Percentiles rank a stretch among this genome's conserved stretches.
Conservation (phyloP, 2,113 vertebrate species). For the Leptodactylus fuscus region DNA sequence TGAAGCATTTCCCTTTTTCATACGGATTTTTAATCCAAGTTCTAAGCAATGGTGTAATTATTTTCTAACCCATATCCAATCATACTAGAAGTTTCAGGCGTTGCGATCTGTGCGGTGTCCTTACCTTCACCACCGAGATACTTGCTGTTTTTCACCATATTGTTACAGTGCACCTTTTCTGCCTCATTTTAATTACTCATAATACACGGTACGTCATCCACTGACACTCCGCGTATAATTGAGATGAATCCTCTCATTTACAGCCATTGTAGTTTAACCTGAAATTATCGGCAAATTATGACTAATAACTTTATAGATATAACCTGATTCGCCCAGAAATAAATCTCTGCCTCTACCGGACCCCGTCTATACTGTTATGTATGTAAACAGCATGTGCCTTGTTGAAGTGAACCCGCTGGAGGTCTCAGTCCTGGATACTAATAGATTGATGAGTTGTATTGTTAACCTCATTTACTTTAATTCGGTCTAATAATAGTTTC, state of each 20-base stretch:
- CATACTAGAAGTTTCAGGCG: neutral
- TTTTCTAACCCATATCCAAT: neutral
- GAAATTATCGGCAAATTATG: constrained; percentile 38
- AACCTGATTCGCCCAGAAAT: neutral
- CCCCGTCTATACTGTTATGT: neutral
- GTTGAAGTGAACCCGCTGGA: neutral
- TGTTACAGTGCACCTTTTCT: constrained; percentile 7
- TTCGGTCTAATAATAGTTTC: neutral
- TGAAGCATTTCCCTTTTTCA: no score
- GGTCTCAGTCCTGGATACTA: neutral
- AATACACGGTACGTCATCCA: constrained; percentile 12
- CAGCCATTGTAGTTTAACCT: constrained; percentile 44
- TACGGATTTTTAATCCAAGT: neutral
- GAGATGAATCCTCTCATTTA: constrained; percentile 47
- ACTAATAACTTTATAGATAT: neutral
- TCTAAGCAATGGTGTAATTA: neutral
- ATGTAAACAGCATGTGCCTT: neutral
- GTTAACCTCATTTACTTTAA: constrained; percentile 9
- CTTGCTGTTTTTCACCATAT: constrained; percentile 7
- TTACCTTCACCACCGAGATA: neutral
- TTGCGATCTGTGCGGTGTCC: neutral
- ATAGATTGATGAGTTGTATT: constrained; percentile 15
- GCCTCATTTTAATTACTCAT: constrained; percentile 44
- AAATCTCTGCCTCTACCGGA: neutral
- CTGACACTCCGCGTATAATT: constrained; percentile 13